Evolutionary conservation across 2,797 vertebrate species (phyloP).

Genomic region (Carapus acus): DNA sequence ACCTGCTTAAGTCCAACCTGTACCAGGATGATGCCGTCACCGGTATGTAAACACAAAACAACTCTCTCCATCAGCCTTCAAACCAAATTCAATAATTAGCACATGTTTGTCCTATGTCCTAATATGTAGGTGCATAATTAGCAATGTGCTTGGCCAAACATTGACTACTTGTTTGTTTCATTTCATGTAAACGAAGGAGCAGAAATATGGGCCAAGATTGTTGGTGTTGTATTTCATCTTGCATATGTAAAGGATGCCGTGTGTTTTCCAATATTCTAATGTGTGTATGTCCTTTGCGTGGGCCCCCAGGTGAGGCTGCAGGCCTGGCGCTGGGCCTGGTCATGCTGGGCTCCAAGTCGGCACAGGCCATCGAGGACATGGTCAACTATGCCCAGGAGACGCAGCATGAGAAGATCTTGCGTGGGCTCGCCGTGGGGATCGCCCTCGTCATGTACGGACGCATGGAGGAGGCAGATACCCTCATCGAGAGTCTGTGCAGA

Average conservation of each 20-base stretch:
- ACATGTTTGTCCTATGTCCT: background rate
- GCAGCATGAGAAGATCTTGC: slow-evolving; percentile 96
- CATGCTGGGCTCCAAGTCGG: slow-evolving; percentile 97
- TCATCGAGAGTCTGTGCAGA: slow-evolving; percentile 97
- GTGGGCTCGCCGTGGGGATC: slow-evolving; percentile 93
- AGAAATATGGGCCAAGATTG: too few species aligned
- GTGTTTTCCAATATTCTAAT: too few species aligned
- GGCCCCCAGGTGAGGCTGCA: slow-evolving; percentile 85
- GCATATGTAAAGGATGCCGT: too few species aligned
- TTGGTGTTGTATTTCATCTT: too few species aligned
- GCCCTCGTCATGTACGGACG: slow-evolving; percentile 97
- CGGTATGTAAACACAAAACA: slow-evolving; percentile 65
- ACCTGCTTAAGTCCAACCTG: slow-evolving; percentile 97
- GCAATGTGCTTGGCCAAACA: too few species aligned
- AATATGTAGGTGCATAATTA: too few species aligned
- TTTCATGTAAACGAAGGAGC: too few species aligned
- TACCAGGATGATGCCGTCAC: slow-evolving; percentile 99
- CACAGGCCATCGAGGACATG: slow-evolving; percentile 99
- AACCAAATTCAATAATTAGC: background rate
- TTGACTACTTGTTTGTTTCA: too few species aligned
- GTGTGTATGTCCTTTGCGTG: background rate
- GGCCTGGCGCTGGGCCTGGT: slow-evolving; percentile 92
- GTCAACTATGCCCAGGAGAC: slow-evolving; percentile 98
- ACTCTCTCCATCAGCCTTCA: background rate
- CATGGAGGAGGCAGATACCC: slow-evolving; percentile 97